A percentile compares a stretch with the other conserved stretches of the same genome.
Conservation (phyloP, 2,113 vertebrate genomes). For the Hippoglossus stenolepis region DNA sequence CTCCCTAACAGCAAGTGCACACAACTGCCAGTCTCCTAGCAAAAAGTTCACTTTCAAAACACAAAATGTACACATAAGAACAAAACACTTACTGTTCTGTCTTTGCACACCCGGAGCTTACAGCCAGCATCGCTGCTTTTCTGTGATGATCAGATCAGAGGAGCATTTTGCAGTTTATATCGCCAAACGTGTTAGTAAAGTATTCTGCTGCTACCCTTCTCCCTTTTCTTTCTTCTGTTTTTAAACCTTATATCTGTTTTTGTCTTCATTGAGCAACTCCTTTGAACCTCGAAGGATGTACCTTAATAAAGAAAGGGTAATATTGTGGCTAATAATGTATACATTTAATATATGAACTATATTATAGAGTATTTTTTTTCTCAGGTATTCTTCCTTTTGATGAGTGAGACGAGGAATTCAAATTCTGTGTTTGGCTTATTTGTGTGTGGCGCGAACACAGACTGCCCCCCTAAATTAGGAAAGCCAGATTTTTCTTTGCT, state of each 20-base stretch:
- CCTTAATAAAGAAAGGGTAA: neutral
- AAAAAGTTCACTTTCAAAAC: neutral
- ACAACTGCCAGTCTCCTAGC: neutral
- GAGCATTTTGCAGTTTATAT: neutral
- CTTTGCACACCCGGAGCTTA: neutral
- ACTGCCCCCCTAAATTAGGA: neutral
- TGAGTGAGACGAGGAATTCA: neutral
- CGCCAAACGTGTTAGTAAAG: neutral
- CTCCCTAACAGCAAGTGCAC: conserved; percentile 27
- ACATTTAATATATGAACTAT: too few species aligned
- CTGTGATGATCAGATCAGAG: conserved; percentile 1
- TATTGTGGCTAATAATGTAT: neutral
- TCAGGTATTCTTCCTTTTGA: neutral
- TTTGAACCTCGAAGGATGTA: too few species aligned
- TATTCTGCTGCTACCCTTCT: neutral
- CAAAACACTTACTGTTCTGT: neutral
- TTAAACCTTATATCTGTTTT: neutral
- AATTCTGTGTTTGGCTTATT: conserved; percentile 1
- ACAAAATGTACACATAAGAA: conserved; percentile 9
- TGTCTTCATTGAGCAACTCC: neutral
- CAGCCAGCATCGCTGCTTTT: neutral
- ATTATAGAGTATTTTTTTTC: too few species aligned
- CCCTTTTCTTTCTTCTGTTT: neutral
- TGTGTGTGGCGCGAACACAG: neutral
- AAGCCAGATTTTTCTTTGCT: neutral